A percentile compares a stretch with the other conserved stretches of the same genome.
These are phyloP conservation scores for Azemiops feae DNA, from an alignment of 2,113 vertebrate species.

Conservation along the genomic window DNA sequence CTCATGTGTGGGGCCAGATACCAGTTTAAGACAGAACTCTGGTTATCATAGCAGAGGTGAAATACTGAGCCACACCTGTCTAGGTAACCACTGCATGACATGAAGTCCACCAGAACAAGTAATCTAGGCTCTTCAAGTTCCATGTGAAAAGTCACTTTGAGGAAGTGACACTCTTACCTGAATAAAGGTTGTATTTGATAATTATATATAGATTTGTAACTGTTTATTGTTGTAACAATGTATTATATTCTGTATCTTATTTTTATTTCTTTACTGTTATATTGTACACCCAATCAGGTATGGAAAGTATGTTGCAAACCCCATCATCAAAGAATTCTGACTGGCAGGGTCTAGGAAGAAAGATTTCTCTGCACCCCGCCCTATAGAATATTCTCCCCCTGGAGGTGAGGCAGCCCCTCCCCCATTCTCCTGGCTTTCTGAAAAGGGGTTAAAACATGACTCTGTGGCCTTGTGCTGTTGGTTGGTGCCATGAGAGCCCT, in stretches of 20 bases:
- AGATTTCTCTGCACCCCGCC: no score
- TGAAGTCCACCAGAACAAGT: not conserved
- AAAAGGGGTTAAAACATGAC: no score
- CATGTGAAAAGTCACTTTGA: not conserved
- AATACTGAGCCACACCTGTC: not conserved
- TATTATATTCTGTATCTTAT: not conserved
- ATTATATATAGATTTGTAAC: not conserved
- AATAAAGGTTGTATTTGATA: not conserved
- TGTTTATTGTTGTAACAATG: not conserved
- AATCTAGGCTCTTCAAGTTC: not conserved
- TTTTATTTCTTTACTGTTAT: not conserved
- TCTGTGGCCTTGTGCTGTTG: no score
- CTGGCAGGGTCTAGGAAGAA: no score
- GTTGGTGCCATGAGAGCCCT: no score
- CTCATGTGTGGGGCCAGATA: not conserved
- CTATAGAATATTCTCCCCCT: no score
- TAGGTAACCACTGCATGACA: not conserved
- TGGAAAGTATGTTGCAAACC: no score
- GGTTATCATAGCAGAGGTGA: not conserved
- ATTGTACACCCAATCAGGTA: no score
- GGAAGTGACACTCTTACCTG: not conserved
- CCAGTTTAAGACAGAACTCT: not conserved
- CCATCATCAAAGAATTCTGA: no score
- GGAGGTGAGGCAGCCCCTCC: no score
- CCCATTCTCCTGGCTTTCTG: no score